Evolutionary conservation across 1,140 invertebrate species (phyloP).

Genomic region (Eupeodes corollae): DNA sequence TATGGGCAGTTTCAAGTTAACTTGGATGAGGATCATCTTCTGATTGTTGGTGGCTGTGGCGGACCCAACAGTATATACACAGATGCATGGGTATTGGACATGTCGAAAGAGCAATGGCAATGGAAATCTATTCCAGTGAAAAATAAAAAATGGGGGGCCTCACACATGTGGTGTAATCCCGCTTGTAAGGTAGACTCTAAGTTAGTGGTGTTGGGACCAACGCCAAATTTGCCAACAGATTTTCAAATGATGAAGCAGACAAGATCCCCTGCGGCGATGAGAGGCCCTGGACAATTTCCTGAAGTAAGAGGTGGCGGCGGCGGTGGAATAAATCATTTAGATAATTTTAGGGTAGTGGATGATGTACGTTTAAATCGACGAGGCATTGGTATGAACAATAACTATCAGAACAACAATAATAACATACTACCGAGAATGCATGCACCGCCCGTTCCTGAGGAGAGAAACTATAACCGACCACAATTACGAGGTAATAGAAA

Average conservation of each 20-base stretch:
- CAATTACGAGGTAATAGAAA: slow-evolving; percentile 1
- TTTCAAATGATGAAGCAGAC: slow-evolving; percentile 35
- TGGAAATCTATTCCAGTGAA: slow-evolving; percentile 70
- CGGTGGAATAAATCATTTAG: no score
- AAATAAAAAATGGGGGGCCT: slow-evolving; percentile 64
- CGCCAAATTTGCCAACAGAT: slow-evolving; percentile 29
- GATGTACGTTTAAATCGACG: no score
- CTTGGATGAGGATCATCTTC: slow-evolving; percentile 55
- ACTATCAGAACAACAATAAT: slow-evolving; percentile 17
- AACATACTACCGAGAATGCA: slow-evolving; percentile 29
- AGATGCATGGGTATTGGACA: slow-evolving; percentile 53
- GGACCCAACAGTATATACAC: slow-evolving; percentile 46
- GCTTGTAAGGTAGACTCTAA: slow-evolving; percentile 61
- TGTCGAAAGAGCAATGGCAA: slow-evolving; percentile 55
- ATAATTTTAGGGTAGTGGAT: no score
- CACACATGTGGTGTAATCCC: slow-evolving; percentile 86
- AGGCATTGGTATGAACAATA: neutral
- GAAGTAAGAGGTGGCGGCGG: no score
- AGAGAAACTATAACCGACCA: slow-evolving; percentile 7
- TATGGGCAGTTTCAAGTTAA: slow-evolving; percentile 83
- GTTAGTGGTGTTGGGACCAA: slow-evolving; percentile 30
- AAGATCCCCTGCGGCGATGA: slow-evolving; percentile 19
- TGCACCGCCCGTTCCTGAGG: slow-evolving; percentile 9
- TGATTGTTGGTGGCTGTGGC: slow-evolving; percentile 57
- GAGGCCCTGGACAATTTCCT: no score